phyloP scores from a whole-genome alignment of 2,113 vertebrate species.

The Microtus montanus region DNA sequence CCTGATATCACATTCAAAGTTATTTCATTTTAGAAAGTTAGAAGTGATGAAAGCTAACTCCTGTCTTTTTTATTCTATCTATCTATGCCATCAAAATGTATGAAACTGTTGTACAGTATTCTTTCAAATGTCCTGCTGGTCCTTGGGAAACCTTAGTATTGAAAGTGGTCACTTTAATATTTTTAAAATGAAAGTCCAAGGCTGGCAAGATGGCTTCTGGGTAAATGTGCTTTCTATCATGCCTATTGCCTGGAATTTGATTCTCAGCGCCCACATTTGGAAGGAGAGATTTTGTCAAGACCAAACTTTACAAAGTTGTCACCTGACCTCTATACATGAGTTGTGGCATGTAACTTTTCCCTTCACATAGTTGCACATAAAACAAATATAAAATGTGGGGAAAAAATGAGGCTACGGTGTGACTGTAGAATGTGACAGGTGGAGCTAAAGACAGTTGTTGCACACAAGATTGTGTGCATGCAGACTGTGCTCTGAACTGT shows the following conservation, averaged over 20 bases:
- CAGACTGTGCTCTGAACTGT: neutral
- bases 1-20: neutral
- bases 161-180: neutral
- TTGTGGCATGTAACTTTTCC: neutral
- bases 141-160: neutral
- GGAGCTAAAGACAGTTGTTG: neutral
- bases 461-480: neutral
- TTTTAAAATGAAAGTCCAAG: neutral
- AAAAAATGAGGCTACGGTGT: neutral
- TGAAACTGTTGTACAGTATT: neutral
- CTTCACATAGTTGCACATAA: too few relatives aligned
- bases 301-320: neutral
- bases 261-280: neutral
- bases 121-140: neutral
- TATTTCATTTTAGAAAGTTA: slow-evolving; percentile 12
- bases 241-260: neutral
- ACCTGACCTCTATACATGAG: too few relatives aligned
- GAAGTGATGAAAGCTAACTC: neutral
- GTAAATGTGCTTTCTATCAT: neutral
- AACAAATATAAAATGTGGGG: neutral
- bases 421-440: neutral
- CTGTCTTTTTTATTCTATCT: neutral
- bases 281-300: neutral
- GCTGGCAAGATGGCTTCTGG: neutral
- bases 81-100: neutral